Base-by-base conservation (phyloP, 2,113 vertebrate genomes). In the Odontesthes bonariensis region DNA sequence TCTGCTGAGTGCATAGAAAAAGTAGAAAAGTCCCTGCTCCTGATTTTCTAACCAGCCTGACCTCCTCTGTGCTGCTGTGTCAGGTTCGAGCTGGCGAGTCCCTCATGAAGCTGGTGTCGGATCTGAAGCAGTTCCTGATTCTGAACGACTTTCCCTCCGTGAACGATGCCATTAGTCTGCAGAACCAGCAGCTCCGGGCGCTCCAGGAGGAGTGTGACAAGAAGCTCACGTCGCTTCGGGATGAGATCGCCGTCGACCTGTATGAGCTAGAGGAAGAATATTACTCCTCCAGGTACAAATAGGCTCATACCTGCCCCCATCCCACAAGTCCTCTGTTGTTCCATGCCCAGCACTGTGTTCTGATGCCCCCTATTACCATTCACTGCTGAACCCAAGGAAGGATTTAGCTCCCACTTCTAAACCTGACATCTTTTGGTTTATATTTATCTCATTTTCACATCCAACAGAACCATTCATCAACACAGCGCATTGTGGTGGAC, bases 281-380 rank as follows among this genome's bases (percentile, higher is more conserved):
- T 95, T 99, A 99, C 96, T 99, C 98, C 91, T 99, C 98, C 96
- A 99, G 98, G 98, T 99, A 99, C 96, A 98, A 96, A 94, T 99
- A 98, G 94, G 89, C 71, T 91, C 92, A 83, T 85, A 49, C 78
- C 42, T 58, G 62, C 62, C 63, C 73, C 69, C 79, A 69, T 84
- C 55, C 58, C 81, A 70, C 58, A 16, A 12, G 52, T 59, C 69
- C 69, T 33, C 80, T 81, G 77, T 87, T 74, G 61, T 87, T 63
- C 82, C 84, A 76, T 75, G 56, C 61, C 55, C 58, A 35, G 38
- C 77, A 80, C 76, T 62, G 74, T 78, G 57, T 65, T 40, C 53
- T 70, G 78, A 73, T 59, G 71, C 67, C 71, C 72, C 27, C 7
- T 75, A 61, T 82, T 63, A 75, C 59, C 71, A 58, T 83, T 83